These are phyloP conservation scores for Ictalurus punctatus DNA, from an alignment of 2,113 vertebrate genomes.

Conservation along the genomic window DNA sequence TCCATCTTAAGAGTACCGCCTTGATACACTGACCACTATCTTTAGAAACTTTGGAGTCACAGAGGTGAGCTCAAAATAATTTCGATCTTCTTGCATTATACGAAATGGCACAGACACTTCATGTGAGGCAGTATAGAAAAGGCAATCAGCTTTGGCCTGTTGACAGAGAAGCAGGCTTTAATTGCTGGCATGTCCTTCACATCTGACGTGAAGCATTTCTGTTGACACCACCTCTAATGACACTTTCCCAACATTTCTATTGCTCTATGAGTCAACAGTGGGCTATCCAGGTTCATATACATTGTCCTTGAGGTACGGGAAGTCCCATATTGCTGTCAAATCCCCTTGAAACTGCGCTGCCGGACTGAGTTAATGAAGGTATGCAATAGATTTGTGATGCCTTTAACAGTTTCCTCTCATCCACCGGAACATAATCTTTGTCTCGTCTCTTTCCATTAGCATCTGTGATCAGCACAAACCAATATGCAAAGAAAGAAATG, in stretches of 20 bases:
- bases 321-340: constrained; percentile 45
- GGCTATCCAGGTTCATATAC: constrained; percentile 33
- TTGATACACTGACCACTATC: constrained; percentile 65
- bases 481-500: constrained; percentile 71
- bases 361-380: constrained; percentile 62
- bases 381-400: constrained; percentile 62
- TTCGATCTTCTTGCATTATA: constrained; percentile 28
- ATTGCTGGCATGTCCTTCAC: constrained; percentile 60
- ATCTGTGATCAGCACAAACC: constrained; percentile 68
- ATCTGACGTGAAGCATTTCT: constrained; percentile 38
- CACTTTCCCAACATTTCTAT: constrained; percentile 51
- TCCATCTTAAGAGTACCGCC: constrained; percentile 51
- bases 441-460: constrained; percentile 73
- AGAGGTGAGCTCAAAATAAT: constrained; percentile 48
- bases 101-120: constrained; percentile 37
- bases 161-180: constrained; percentile 47
- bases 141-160: constrained; percentile 53
- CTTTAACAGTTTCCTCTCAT: constrained; percentile 66
- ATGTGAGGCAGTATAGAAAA: constrained; percentile 49
- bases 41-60: constrained; percentile 58
- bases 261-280: constrained; percentile 42
- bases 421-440: constrained; percentile 74
- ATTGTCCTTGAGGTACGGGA: constrained; percentile 55
- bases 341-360: constrained; percentile 58
- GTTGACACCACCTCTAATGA: constrained; percentile 55